phyloP scores from a whole-genome alignment of 2,888 invertebrate genomes.

The Aproaerema taeniolella region DNA sequence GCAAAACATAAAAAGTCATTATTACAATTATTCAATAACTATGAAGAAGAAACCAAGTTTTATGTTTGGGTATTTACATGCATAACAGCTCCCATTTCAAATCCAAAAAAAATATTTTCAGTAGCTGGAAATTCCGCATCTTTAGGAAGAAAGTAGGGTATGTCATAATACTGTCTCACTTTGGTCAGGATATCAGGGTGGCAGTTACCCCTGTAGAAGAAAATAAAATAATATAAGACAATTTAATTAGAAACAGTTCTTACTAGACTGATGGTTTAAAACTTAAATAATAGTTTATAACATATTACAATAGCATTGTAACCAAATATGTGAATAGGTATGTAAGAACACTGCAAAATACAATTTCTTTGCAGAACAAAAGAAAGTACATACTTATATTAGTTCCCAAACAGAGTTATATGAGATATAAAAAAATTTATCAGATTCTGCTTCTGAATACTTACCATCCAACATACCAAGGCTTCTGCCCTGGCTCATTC shows the following conservation, averaged over 20 bases:
- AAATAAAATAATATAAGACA: too few species aligned
- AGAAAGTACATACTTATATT: too few species aligned
- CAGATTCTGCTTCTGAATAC: constrained; percentile 35
- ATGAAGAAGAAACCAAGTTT: neutral
- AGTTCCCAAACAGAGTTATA: too few species aligned
- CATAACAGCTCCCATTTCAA: constrained; percentile 92
- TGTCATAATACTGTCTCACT: constrained; percentile 85
- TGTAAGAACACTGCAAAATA: too few species aligned
- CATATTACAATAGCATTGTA: too few species aligned
- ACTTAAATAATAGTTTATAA: too few species aligned
- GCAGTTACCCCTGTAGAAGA: constrained; percentile 85
- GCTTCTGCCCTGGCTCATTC: constrained; percentile 78
- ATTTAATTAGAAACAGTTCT: too few species aligned
- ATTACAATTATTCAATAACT: too few species aligned
- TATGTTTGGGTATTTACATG: constrained; percentile 79
- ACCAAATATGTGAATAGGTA: too few species aligned
- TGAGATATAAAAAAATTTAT: too few species aligned
- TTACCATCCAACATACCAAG: constrained; percentile 96
- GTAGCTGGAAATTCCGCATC: constrained; percentile 93
- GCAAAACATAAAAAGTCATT: constrained; percentile 34
- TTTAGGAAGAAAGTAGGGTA: constrained; percentile 91
- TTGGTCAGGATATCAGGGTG: constrained; percentile 86
- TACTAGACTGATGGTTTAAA: too few species aligned
- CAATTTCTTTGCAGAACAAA: too few species aligned
- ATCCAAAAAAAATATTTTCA: constrained; percentile 95